Conservation (phyloP, 1,140 invertebrate species). For the silkworm (Bombyx mori) region ASM3026992v2 NC_085113.1:1609501-1610000, state of each 20-base stretch:
- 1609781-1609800: neutral
- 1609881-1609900: too few species aligned
- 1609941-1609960: too few species aligned
- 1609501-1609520: too few species aligned
- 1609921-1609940: too few species aligned
- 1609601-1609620: constrained; percentile 23
- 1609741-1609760: neutral
- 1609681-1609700: constrained; percentile 19
- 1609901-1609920: too few species aligned
- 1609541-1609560: constrained; percentile 42
- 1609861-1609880: too few species aligned
- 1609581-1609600: constrained; percentile 68
- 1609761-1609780: too few species aligned
- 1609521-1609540: constrained; percentile 17
- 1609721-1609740: constrained; percentile 15
- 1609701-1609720: neutral
- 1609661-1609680: constrained; percentile 35
- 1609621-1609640: constrained; percentile 38
- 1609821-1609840: too few species aligned
- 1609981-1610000: too few species aligned
- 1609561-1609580: constrained; percentile 64
- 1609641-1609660: constrained; percentile 21
- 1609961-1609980: too few species aligned
- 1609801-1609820: neutral
- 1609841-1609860: too few species aligned